Evolutionary conservation across 1,140 invertebrate genomes (phyloP), one percentile per base, ranked within the genome.

Genomic region (Apis dorsata): DNA sequence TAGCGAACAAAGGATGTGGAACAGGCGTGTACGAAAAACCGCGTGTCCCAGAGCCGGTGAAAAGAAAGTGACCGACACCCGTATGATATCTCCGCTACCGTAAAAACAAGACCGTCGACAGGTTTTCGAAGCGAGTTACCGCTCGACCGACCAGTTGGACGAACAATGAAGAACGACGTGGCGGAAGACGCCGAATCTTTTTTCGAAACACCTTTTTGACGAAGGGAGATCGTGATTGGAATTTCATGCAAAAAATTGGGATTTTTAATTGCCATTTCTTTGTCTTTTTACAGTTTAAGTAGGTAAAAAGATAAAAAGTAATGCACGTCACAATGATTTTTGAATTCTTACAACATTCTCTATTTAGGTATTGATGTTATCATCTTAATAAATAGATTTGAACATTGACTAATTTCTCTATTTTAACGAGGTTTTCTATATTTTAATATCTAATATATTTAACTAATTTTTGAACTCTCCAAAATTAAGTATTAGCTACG

Each of bases 111-210:
- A 55, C 60, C 60, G 66, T 28, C 81, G 55, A 72, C 81, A 83
- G 75, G 81, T 83, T 83, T 78, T 83, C 75, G 68, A 70, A 34
- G 17, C 73, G 49, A 17, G 81, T 68, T 66, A 59, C 75, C 80
- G n/a, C n/a, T 53, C 65, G 17, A 49, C 55, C 72, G 21, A 49
- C n/a, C 49, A 51, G 51, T 8, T 49, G 68, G 57, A 49, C 34
- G 73, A 34, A 79, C 68, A 79, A 72, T 62, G 68, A 79, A 49
- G n/a, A 68, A 66, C 71, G 24, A 55, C 51, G 15, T 55, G 60
- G 28, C 28, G 60, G 19, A 24, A 72, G n/a, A 68, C 1, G 19
- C 19, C 7, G 55, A 24, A 12, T 69, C 53, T 17, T 51, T 57
- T 24, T 28, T n/a, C 51, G 12, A 71, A 71, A 71, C n/a, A 19